These are phyloP conservation scores for Epizoanthus ramosus DNA, from an alignment of 92 coral and sea anemone genomes.

Conservation along the genomic window DNA sequence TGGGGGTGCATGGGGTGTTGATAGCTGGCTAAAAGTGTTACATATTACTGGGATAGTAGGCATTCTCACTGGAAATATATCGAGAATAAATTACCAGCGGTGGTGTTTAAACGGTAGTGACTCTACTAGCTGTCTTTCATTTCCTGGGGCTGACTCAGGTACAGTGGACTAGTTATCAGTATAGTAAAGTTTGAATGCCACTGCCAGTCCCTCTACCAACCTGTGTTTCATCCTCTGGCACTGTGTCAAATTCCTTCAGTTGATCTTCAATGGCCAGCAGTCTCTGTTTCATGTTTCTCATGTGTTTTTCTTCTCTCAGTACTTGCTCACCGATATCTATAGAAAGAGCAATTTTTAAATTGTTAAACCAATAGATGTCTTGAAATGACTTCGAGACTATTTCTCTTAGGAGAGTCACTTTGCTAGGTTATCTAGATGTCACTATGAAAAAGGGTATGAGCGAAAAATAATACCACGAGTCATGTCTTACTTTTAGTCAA, in stretches of 20 bases:
- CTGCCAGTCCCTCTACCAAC: conserved; percentile 27
- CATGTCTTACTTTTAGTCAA: too few relatives aligned
- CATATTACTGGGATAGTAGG: too few relatives aligned
- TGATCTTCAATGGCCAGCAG: conserved; percentile 83
- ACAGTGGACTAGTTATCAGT: too few relatives aligned
- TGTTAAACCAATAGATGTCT: neutral
- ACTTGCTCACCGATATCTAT: conserved; percentile 88
- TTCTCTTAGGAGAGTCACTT: too few relatives aligned
- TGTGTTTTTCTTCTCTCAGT: conserved; percentile 85
- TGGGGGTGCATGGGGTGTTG: too few relatives aligned
- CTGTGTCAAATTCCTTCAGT: conserved; percentile 60
- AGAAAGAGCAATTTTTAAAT: neutral
- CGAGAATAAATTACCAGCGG: neutral
- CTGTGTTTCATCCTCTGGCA: conserved; percentile 63
- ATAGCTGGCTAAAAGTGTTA: too few relatives aligned
- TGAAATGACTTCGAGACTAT: neutral
- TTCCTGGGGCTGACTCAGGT: too few relatives aligned
- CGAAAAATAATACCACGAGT: too few relatives aligned
- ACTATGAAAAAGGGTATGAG: too few relatives aligned
- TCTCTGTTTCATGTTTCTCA: conserved; percentile 84
- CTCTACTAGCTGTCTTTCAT: too few relatives aligned
- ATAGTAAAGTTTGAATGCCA: too few relatives aligned
- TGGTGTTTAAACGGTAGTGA: neutral
- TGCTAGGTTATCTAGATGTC: too few relatives aligned
- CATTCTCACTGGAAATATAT: neutral